These are phyloP conservation scores for Flexamia atlantica DNA, from an alignment of 2,888 invertebrate species.

Conservation along the genomic window DNA sequence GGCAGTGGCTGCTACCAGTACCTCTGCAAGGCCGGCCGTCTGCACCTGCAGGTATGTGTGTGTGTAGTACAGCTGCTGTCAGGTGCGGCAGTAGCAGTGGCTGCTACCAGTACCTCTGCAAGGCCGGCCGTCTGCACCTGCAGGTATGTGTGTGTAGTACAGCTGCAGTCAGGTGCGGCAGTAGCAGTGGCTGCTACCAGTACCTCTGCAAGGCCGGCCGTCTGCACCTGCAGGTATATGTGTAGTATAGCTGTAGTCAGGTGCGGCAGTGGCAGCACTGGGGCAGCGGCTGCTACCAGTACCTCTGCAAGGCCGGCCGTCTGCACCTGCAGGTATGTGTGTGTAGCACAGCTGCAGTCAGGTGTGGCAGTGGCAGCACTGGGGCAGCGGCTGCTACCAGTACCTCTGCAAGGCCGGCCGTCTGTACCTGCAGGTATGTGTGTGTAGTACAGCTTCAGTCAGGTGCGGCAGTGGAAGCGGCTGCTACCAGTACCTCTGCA, in stretches of 20 bases:
- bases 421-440: too few species aligned
- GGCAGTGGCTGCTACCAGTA: slow-evolving; percentile 98
- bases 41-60: slow-evolving; percentile 87
- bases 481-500: slow-evolving; percentile 93
- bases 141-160: slow-evolving; percentile 95
- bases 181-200: slow-evolving; percentile 98
- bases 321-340: too few species aligned
- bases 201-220: slow-evolving; percentile 89
- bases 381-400: too few species aligned
- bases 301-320: too few species aligned
- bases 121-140: slow-evolving; percentile 86
- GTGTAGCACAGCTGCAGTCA: too few species aligned
- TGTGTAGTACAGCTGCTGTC: too few species aligned
- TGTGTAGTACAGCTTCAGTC: slow-evolving; percentile 94
- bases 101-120: slow-evolving; percentile 93
- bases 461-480: slow-evolving; percentile 95
- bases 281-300: too few species aligned
- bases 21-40: slow-evolving; percentile 85
- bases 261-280: too few species aligned
- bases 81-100: slow-evolving; percentile 96
- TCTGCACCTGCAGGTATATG: slow-evolving; percentile 84
- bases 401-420: too few species aligned
- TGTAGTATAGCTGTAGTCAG: too few species aligned
- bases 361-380: too few species aligned
- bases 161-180: slow-evolving; percentile 92